phyloP scores from a whole-genome alignment of 2,888 invertebrate genomes.

The Charanyca ferruginea region DNA sequence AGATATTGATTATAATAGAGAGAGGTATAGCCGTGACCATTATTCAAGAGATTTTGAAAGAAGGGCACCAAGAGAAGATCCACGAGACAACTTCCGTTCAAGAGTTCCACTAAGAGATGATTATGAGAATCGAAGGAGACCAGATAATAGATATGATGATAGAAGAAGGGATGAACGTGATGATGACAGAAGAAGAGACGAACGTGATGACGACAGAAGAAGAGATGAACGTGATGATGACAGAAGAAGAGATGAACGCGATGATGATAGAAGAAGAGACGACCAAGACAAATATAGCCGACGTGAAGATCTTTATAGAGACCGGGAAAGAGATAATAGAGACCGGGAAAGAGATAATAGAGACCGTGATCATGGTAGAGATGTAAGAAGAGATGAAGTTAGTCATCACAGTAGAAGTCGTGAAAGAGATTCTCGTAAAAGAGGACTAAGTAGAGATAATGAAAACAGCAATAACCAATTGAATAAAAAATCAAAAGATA shows the following conservation, averaged over 20 bases:
- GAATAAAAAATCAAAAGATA: conserved; percentile 74
- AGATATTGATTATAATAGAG: conserved; percentile 68
- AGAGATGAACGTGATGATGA: conserved; percentile 60
- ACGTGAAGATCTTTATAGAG: conserved; percentile 65
- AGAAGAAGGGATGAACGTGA: conserved; percentile 63
- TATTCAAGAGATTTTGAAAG: conserved; percentile 73
- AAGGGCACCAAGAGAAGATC: conserved; percentile 70
- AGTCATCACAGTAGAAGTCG: conserved; percentile 76
- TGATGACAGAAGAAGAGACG: conserved; percentile 48
- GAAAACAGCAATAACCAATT: conserved; percentile 69
- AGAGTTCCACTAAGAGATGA: conserved; percentile 65
- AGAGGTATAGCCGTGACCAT: conserved; percentile 72
- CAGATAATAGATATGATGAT: conserved; percentile 59
- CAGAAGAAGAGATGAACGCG: conserved; percentile 62
- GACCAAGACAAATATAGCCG: conserved; percentile 71
- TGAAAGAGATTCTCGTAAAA: conserved; percentile 82
- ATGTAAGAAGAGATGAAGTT: conserved; percentile 56
- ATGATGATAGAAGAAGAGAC: conserved; percentile 57
- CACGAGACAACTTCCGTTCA: conserved; percentile 50
- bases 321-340: conserved; percentile 67
- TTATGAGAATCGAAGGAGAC: conserved; percentile 60
- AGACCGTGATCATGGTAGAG: conserved; percentile 70
- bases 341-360: conserved; percentile 70
- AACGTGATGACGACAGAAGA: conserved; percentile 45
- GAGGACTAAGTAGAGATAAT: conserved; percentile 79